These are phyloP conservation scores for Hydractinia echinata DNA, from an alignment of 30 jellyfish, hydroid and myxozoan species.

Conservation along the genomic window DNA sequence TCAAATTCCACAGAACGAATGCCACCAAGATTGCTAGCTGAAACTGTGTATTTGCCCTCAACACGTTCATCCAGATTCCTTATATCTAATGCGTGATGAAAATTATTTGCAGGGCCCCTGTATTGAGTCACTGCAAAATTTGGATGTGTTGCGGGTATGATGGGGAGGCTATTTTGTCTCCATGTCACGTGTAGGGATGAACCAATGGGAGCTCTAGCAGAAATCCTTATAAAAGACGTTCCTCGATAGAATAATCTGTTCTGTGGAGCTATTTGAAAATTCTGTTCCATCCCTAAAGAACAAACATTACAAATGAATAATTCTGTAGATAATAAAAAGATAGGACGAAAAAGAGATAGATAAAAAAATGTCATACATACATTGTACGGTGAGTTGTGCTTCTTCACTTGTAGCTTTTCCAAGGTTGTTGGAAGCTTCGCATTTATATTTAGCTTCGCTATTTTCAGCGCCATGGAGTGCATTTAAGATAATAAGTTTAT, in stretches of 20 bases:
- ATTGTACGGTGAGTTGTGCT: slow-evolving; percentile 25
- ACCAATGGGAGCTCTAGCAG: slow-evolving; percentile 16
- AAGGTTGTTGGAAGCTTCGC: slow-evolving; percentile 12
- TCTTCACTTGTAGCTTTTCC: slow-evolving; percentile 23
- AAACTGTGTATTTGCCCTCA: slow-evolving; percentile 5
- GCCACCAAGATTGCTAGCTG: slow-evolving; percentile 27
- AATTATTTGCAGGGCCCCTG: slow-evolving; percentile 17
- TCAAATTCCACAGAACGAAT: background rate
- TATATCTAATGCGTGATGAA: slow-evolving; percentile 27
- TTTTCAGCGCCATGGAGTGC: background rate
- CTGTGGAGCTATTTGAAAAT: slow-evolving; percentile 8
- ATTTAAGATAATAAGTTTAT: background rate
- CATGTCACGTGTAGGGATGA: background rate
- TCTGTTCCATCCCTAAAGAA: slow-evolving; percentile 30
- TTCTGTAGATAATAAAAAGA: background rate
- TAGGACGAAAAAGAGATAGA: background rate
- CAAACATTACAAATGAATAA: background rate
- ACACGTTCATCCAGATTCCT: slow-evolving; percentile 1
- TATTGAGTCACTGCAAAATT: slow-evolving; percentile 3
- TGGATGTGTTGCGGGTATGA: slow-evolving; percentile 10
- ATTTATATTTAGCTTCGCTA: slow-evolving; percentile 26
- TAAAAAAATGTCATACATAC: slow-evolving; percentile 5
- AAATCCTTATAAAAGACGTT: slow-evolving; percentile 21
- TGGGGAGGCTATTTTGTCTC: background rate
- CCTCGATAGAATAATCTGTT: slow-evolving; percentile 18